phyloP scores from a whole-genome alignment of 2,113 vertebrate genomes.

The Protobothrops flavoviridis region DNA sequence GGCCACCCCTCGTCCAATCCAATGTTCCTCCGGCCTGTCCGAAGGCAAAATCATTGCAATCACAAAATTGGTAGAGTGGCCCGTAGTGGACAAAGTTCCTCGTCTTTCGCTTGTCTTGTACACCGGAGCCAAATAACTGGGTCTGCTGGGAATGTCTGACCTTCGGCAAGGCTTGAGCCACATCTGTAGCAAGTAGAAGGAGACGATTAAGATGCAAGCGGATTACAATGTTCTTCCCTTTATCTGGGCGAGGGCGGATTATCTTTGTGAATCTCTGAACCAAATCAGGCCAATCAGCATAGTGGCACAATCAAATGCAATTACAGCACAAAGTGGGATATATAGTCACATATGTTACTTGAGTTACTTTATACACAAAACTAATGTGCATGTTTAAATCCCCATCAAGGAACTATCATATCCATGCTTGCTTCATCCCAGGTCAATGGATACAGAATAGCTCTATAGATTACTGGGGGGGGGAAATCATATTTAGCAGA shows the following conservation, averaged over 20 bases:
- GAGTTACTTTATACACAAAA: too few relatives aligned
- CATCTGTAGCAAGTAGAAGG: conserved; percentile 68
- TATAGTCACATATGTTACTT: not conserved
- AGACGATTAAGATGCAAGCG: fast-evolving
- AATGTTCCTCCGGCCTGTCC: conserved; percentile 74
- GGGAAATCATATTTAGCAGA: not conserved
- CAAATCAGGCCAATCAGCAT: not conserved
- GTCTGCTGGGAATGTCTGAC: conserved; percentile 73
- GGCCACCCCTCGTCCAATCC: conserved; percentile 82
- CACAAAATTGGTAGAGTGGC: conserved; percentile 89
- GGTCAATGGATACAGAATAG: not conserved
- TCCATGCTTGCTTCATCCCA: not conserved
- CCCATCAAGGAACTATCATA: too few relatives aligned
- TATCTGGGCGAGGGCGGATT: not conserved
- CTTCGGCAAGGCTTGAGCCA: conserved; percentile 83
- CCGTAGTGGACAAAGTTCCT: conserved; percentile 84
- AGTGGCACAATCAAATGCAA: not conserved
- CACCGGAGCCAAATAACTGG: conserved; percentile 76
- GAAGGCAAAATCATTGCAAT: conserved; percentile 82
- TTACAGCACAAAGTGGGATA: not conserved
- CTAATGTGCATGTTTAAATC: not conserved
- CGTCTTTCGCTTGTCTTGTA: conserved; percentile 89
- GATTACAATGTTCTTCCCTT: not conserved
- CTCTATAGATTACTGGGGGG: not conserved
- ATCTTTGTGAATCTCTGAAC: not conserved